Evolutionary conservation across 2,113 vertebrate species (phyloP), one percentile per base, ranked within the genome.

Genomic region (Stigmatopora nigra): DNA sequence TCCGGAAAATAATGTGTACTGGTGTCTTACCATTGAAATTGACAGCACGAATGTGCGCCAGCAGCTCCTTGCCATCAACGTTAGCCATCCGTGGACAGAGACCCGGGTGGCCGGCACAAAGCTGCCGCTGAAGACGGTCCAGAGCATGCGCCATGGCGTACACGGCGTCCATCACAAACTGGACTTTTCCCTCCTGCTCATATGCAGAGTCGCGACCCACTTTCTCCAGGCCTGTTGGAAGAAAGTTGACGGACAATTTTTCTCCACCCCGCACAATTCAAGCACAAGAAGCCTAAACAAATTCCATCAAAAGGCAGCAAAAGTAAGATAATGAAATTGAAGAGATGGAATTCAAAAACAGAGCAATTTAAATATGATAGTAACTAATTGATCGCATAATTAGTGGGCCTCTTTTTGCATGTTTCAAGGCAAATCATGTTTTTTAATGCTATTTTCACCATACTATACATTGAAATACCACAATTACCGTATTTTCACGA

Each of bases 171-270:
- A 99, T 97, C 68, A 98, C 96, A 83, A 99, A 99, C 71, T 99
- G 96, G 14, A 99, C 96, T 79, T 99, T 99, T 22, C 95, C 96
- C 78, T 99, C 96, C 84, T 99, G 96, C 63, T 98, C 95, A 13
- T 96, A 99, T 46, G 86, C 88, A 7, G 96, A 99, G 83, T 99
- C 94, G 57, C 93, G 91, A 0, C 95, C 94, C 60, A 99, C 94
- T 74, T 95, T 91, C 87, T 99, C 96, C 84, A 96, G 72, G 1
- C 93, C 96, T 99, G 75, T 67, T 10, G 45, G 35, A 53, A n/a
- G 13, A 35, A 35, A 17, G 22, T 13, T 2, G 13, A 59, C 35
- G 11, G 10, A 14, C 19, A 12, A 59, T 31, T 4, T 5, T 35
- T 16, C 17, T 9, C 38, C 38, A 41, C 4, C 38, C 38, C 38